Conservation (phyloP, 2,113 vertebrate genomes). For the Nansenia antarctica region DNA sequence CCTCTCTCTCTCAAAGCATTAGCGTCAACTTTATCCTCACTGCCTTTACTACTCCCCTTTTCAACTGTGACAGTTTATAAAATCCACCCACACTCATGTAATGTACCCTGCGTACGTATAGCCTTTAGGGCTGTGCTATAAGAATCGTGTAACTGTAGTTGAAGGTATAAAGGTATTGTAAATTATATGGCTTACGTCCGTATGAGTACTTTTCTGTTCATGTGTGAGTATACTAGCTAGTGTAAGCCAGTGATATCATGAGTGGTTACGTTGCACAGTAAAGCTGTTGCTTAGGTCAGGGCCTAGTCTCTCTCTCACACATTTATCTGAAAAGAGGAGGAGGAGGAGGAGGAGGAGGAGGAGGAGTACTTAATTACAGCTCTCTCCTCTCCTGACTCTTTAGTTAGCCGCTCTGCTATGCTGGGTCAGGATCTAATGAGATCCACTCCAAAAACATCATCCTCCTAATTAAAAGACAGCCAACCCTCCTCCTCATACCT, state of each 20-base stretch:
- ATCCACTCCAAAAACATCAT: conserved; percentile 27
- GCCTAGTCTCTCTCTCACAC: conserved; percentile 10
- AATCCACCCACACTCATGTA: not conserved
- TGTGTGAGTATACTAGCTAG: too few relatives aligned
- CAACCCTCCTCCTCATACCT: not conserved
- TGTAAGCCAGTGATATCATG: too few relatives aligned
- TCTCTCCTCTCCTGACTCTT: not conserved
- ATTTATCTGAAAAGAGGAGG: conserved; percentile 2
- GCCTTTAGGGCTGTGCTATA: too few relatives aligned
- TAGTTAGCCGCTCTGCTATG: not conserved
- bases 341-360: conserved; percentile 25
- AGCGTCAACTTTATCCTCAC: not conserved
- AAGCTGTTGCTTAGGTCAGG: too few relatives aligned
- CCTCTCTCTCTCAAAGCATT: not conserved
- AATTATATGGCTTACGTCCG: too few relatives aligned
- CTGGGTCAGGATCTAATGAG: conserved; percentile 32
- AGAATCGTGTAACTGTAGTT: too few relatives aligned
- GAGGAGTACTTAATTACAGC: conserved; percentile 46
- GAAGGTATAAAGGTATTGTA: too few relatives aligned
- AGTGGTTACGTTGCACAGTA: not conserved
- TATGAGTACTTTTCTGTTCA: too few relatives aligned
- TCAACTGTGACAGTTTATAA: not conserved
- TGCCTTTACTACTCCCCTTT: not conserved
- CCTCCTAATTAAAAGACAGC: conserved; percentile 20
- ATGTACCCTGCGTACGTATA: too few relatives aligned